These are phyloP conservation scores for Aspidapion aeneum DNA, from an alignment of 2,888 invertebrate species.

Conservation along the genomic window DNA sequence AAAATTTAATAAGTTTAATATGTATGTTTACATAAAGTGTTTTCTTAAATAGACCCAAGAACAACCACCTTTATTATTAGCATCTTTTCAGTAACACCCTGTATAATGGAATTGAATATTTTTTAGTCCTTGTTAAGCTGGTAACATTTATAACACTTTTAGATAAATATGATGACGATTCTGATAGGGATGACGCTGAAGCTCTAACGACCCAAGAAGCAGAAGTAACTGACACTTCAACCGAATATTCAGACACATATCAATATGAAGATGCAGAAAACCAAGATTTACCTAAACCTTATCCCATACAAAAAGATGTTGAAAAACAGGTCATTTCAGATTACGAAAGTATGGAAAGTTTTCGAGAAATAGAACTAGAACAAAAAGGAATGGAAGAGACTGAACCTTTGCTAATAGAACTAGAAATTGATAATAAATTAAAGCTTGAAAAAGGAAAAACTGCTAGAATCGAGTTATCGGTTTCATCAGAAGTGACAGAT, in stretches of 20 bases:
- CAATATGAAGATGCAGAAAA: constrained; percentile 37
- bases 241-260: constrained; percentile 43
- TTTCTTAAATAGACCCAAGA: too few species aligned
- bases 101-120: too few species aligned
- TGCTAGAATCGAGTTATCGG: constrained; percentile 13
- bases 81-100: too few species aligned
- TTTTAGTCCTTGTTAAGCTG: neutral
- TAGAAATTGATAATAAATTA: constrained; percentile 20
- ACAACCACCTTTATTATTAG: too few species aligned
- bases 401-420: constrained; percentile 7
- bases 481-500: constrained; percentile 13
- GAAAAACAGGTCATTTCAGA: constrained; percentile 43
- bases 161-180: constrained; percentile 12
- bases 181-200: constrained; percentile 5
- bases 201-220: neutral
- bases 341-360: constrained; percentile 43
- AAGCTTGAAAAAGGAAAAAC: constrained; percentile 16
- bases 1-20: too few species aligned
- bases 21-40: too few species aligned
- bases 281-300: constrained; percentile 8
- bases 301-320: constrained; percentile 34
- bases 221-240: constrained; percentile 26
- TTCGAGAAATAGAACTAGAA: constrained; percentile 25
- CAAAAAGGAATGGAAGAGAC: neutral
- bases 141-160: too few species aligned